Evolutionary conservation across 2,888 invertebrate genomes (phyloP).

Genomic region (Cosmia pyralina): DNA sequence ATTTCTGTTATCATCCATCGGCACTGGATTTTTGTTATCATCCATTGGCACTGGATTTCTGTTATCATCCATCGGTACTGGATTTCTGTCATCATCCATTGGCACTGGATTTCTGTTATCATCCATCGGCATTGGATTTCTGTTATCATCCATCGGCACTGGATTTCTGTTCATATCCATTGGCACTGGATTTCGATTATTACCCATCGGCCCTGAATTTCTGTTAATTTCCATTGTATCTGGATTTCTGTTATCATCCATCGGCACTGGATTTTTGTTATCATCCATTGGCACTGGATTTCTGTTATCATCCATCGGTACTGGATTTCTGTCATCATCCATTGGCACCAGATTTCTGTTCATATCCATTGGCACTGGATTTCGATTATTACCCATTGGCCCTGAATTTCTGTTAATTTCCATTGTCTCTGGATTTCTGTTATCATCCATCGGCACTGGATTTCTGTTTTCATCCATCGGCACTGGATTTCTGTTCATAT

Average conservation of each 20-base stretch:
- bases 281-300: background rate
- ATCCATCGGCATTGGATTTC: background rate
- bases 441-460: background rate
- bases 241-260: background rate
- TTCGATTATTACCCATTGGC: background rate
- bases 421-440: background rate
- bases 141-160: background rate
- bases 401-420: background rate
- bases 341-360: background rate
- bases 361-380: background rate
- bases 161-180: background rate
- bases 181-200: background rate
- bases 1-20: background rate
- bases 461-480: background rate
- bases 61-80: background rate
- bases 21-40: background rate
- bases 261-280: background rate
- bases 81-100: background rate
- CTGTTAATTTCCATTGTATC: background rate
- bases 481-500: background rate
- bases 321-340: background rate
- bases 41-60: background rate
- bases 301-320: background rate
- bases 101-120: no score
- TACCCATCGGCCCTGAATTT: background rate